Conservation (phyloP, 1,140 invertebrate species). For the Drosophila pectinifera region DNA sequence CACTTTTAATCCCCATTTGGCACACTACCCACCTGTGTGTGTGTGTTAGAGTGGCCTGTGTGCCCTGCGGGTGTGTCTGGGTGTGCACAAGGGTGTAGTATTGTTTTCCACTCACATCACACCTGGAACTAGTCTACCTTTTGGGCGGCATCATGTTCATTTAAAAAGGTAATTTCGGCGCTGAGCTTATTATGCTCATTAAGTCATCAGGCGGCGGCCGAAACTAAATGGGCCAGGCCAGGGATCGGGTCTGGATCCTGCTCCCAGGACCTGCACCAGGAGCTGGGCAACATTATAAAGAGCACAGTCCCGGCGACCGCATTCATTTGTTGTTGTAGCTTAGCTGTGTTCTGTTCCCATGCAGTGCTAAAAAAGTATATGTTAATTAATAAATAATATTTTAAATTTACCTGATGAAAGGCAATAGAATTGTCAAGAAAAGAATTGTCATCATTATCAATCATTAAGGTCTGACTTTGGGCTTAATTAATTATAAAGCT, state of each 20-base stretch:
- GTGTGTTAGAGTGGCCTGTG: background rate
- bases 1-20: constrained; percentile 68
- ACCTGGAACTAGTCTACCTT: constrained; percentile 24
- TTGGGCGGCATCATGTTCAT: constrained; percentile 72
- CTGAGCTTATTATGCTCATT: constrained; percentile 83
- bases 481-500: too few relatives aligned
- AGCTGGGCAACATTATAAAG: constrained; percentile 63
- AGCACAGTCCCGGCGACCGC: constrained; percentile 59
- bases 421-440: background rate
- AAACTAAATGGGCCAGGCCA: constrained; percentile 44
- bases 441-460: too few relatives aligned
- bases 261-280: constrained; percentile 5
- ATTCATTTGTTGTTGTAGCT: constrained; percentile 67
- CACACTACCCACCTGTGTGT: constrained; percentile 14
- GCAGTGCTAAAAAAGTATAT: constrained; percentile 1
- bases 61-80: constrained; percentile 29
- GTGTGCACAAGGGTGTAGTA: constrained; percentile 21
- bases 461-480: background rate
- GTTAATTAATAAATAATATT: too few relatives aligned
- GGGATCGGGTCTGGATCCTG: constrained; percentile 24
- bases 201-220: constrained; percentile 68
- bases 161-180: constrained; percentile 81
- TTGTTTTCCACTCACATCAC: constrained; percentile 20
- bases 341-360: constrained; percentile 26
- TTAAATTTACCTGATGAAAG: too few relatives aligned